phyloP scores from a whole-genome alignment of 2,888 invertebrate genomes.

The Lasius fuliginosus region DNA sequence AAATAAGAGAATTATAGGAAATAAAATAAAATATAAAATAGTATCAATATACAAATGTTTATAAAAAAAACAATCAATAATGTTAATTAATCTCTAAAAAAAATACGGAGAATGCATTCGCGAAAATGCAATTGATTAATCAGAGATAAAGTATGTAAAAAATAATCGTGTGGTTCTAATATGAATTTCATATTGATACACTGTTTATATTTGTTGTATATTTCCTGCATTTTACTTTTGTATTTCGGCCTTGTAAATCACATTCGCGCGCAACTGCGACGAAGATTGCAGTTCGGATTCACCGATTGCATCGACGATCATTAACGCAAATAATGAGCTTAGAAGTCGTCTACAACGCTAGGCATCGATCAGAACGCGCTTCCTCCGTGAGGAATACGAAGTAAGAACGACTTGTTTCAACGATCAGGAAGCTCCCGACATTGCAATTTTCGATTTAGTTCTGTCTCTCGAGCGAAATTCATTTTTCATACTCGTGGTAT shows the following conservation, averaged over 20 bases:
- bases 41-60: neutral
- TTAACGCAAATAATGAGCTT: neutral
- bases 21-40: neutral
- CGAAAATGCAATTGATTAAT: neutral
- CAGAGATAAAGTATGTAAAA: neutral
- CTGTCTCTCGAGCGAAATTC: conserved; percentile 24
- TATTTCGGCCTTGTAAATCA: neutral
- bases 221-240: conserved; percentile 16
- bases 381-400: conserved; percentile 67
- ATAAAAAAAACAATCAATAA: neutral
- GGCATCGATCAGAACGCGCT: conserved; percentile 25
- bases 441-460: conserved; percentile 2
- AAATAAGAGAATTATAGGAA: conserved; percentile 7
- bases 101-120: neutral
- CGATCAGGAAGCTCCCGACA: neutral
- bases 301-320: neutral
- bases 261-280: neutral
- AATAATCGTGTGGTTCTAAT: neutral
- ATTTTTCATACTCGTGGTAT: neutral
- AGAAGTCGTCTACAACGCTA: neutral
- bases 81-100: neutral
- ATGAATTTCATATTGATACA: conserved; percentile 7
- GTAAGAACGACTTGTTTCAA: conserved; percentile 71
- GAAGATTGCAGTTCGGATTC: neutral
- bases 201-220: neutral